phyloP scores from a whole-genome alignment of 1,140 invertebrate genomes.

The Choristoneura fumiferana region DNA sequence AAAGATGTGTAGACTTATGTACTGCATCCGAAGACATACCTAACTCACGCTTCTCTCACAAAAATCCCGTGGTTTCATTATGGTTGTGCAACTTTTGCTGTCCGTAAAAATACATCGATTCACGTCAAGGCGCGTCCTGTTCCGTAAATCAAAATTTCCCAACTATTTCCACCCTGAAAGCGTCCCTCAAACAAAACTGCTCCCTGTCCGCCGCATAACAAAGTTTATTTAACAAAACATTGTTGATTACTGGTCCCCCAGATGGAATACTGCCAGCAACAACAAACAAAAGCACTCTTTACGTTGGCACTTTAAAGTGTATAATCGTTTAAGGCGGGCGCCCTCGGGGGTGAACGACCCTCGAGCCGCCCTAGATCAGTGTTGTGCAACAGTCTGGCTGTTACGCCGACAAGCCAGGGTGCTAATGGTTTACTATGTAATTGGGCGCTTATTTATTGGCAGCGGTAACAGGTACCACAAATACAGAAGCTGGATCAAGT shows the following conservation, averaged over 20 bases:
- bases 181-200: conserved; percentile 6
- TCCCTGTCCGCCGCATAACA: not conserved
- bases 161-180: not conserved
- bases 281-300: conserved; percentile 1
- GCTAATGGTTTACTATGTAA: conserved; percentile 21
- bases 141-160: conserved; percentile 1
- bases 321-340: not conserved
- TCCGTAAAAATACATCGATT: too few relatives aligned
- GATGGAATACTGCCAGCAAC: not conserved
- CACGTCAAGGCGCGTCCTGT: not conserved
- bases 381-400: conserved; percentile 23
- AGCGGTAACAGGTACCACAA: not conserved
- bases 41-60: too few relatives aligned
- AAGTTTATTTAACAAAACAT: not conserved
- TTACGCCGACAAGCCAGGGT: conserved; percentile 25
- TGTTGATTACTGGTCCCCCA: not conserved
- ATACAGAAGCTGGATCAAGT: too few relatives aligned
- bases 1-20: too few relatives aligned
- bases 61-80: too few relatives aligned
- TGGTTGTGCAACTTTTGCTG: not conserved
- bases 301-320: not conserved
- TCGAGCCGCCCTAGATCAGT: conserved; percentile 11
- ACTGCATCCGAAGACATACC: too few relatives aligned
- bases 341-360: conserved; percentile 35
- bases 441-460: conserved; percentile 14